phyloP scores from a whole-genome alignment of 2,113 vertebrate species.

The Falco punctatus region DNA sequence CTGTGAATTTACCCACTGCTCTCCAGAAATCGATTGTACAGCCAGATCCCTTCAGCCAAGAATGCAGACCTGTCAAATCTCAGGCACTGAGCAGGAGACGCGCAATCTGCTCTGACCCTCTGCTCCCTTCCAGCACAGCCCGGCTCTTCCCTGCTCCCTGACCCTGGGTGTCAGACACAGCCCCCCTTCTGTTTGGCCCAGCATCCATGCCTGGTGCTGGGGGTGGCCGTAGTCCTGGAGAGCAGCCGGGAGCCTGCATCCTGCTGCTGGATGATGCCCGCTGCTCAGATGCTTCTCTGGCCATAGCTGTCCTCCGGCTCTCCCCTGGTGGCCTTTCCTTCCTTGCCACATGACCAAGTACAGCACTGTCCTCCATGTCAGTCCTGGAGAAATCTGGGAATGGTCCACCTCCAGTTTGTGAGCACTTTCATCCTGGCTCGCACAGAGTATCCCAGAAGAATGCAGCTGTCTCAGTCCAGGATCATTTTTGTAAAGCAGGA shows the following conservation, averaged over 20 bases:
- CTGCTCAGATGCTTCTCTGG: background rate
- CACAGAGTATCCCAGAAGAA: background rate
- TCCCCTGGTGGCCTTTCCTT: background rate
- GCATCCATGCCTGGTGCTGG: background rate
- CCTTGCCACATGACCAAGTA: background rate
- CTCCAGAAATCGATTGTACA: background rate
- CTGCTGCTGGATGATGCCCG: background rate
- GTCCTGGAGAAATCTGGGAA: fast-evolving
- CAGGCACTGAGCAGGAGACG: background rate
- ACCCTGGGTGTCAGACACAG: background rate
- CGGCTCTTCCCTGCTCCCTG: background rate
- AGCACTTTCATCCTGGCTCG: background rate
- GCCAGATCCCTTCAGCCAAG: slow-evolving; percentile 47
- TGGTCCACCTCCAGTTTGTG: fast-evolving
- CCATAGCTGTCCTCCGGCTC: background rate
- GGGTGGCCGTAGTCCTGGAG: background rate
- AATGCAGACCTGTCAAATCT: slow-evolving; percentile 61
- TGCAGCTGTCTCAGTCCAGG: background rate
- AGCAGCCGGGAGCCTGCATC: background rate
- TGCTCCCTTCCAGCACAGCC: background rate
- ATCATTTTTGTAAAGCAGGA: background rate
- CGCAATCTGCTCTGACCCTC: slow-evolving; percentile 25
- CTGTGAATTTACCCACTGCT: background rate
- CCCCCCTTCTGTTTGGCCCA: background rate
- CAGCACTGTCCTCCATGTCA: fast-evolving